Conservation (phyloP, 2,888 invertebrate genomes). For the Chloroclystis v-ata region DNA sequence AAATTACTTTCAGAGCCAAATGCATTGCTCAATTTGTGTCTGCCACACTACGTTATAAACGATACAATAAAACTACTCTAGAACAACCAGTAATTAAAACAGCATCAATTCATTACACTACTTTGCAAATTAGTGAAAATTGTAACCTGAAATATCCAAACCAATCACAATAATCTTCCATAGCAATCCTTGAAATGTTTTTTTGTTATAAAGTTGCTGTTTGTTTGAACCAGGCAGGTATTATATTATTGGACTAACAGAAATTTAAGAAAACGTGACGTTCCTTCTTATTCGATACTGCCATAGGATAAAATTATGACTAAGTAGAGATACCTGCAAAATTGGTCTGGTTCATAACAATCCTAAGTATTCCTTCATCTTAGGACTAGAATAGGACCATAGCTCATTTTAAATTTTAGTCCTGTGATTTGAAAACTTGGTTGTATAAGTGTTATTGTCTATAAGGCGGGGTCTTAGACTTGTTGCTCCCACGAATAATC, state of each 20-base stretch:
- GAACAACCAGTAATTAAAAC: not conserved
- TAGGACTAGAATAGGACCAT: conserved; percentile 3
- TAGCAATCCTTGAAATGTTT: not conserved
- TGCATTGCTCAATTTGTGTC: conserved; percentile 12
- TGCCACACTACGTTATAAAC: not conserved
- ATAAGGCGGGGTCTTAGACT: conserved; percentile 35
- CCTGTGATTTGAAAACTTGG: conserved; percentile 49
- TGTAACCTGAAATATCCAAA: not conserved
- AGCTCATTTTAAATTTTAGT: conserved; percentile 31
- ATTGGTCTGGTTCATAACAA: not conserved
- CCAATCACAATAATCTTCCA: too few species aligned
- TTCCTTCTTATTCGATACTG: not conserved
- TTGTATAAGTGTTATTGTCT: conserved; percentile 39
- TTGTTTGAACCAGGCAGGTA: not conserved
- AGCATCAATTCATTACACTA: too few species aligned
- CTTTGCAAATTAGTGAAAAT: too few species aligned
- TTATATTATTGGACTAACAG: not conserved
- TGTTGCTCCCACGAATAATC: conserved; percentile 25
- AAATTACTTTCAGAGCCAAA: conserved; percentile 2
- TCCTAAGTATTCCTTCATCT: not conserved
- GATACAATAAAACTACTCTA: not conserved
- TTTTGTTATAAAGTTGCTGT: not conserved
- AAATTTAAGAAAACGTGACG: not conserved
- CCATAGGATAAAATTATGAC: conserved; percentile 2
- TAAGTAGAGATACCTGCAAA: not conserved